Base-by-base conservation (phyloP, 1,140 invertebrate genomes). In the Drosophila kikkawai region DNA sequence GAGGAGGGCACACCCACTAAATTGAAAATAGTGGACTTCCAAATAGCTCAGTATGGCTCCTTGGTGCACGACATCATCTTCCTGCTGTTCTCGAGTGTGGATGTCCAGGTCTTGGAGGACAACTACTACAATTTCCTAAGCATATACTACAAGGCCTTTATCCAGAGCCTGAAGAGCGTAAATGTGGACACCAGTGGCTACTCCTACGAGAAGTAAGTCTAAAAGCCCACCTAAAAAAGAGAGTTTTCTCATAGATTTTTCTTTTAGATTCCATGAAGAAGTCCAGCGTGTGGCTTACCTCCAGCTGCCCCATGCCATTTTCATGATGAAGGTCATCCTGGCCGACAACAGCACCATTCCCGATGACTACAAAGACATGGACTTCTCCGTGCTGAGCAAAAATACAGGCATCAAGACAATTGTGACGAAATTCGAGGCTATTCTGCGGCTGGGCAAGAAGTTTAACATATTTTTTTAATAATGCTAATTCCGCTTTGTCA, bases 1-100 rank as follows among this genome's bases (percentile, higher is more conserved):
- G 87, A 90, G 60, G 77, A 87, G 13, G 93, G 90, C 0, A 59
- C 84, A 22, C 92, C 94, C 0, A 75, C 93, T 0, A 92, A 94
- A 42, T 76, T 94, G 7, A 95, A 95, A 91, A 94, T 96, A 32
- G 92, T 96, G 0, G 95, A 96, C 76, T 95, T 95, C 58, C 95
- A 96, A 91, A 93, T 94, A 17, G 94, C 94, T 34, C 78, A 94
- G 15, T 94, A 94, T 45, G 88, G 93, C 7, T 95, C 94, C 19
- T 91, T 94, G 7, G 61, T 93, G 0, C 91, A 94, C 7, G 95
- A 96, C 79, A 60, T 96, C 7, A 79, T 94, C 0, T 95, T 95
- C 57, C 94, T 95, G 51, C 65, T 96, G 2, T 93, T 94, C 17
- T 94, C 94, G 1, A 95, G 95, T 63, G 86, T 95, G 8, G 79